These are phyloP conservation scores for Eulemur macaco DNA, from an alignment of 2,113 vertebrate genomes.

Conservation along the genomic window DNA sequence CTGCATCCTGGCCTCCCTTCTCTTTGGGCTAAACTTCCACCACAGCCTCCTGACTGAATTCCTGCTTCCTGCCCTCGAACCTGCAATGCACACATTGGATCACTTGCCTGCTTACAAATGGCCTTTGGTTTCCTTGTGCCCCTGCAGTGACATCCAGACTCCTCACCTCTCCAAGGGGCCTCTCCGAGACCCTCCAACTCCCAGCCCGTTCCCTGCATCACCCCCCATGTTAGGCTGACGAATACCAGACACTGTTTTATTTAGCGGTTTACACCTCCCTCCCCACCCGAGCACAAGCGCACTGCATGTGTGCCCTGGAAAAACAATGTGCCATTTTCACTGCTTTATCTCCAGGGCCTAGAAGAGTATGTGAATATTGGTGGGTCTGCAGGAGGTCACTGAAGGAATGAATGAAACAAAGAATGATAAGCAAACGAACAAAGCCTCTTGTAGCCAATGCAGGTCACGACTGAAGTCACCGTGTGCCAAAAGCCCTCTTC, in stretches of 20 bases:
- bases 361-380: background rate
- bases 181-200: accelerated
- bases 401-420: background rate
- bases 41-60: background rate
- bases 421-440: background rate
- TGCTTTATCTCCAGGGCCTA: background rate
- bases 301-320: background rate
- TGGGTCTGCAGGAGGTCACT: too few species aligned
- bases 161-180: background rate
- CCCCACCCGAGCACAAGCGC: accelerated
- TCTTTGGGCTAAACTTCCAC: background rate
- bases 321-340: background rate
- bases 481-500: accelerated
- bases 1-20: accelerated
- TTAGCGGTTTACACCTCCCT: too few species aligned
- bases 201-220: accelerated
- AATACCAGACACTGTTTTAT: background rate
- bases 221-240: background rate
- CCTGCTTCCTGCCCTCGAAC: background rate
- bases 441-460: background rate
- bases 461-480: accelerated
- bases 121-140: background rate
- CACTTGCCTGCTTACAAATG: background rate
- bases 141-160: background rate
- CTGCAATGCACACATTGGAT: accelerated